Percentiles rank a stretch among this genome's conserved stretches.
phyloP scores from a whole-genome alignment of 23 tunicate species.

The Pegea sp. region DNA sequence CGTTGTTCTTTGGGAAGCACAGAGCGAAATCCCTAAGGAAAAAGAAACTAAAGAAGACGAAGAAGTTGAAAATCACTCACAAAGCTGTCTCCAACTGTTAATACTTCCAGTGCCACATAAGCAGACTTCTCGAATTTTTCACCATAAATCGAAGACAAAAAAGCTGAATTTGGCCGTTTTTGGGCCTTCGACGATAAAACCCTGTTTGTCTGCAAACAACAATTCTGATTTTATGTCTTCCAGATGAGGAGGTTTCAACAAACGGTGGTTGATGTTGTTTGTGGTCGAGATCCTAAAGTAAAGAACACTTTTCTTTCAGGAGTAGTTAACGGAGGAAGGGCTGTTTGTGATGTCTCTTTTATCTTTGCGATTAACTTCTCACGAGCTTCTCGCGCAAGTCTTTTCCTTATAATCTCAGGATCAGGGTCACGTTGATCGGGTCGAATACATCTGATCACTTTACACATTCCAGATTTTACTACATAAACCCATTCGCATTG shows the following conservation, averaged over 20 bases:
- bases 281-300: conserved; percentile 11
- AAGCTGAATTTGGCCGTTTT: conserved; percentile 17
- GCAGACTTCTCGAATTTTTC: conserved; percentile 25
- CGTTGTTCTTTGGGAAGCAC: conserved; percentile 80
- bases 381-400: conserved; percentile 44
- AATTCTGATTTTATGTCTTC: too few relatives aligned
- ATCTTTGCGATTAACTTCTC: conserved; percentile 31
- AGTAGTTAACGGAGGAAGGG: not conserved
- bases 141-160: conserved; percentile 64
- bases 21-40: conserved; percentile 68
- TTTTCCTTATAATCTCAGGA: conserved; percentile 16
- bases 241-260: too few relatives aligned
- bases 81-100: conserved; percentile 67
- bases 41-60: not conserved
- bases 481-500: conserved; percentile 83
- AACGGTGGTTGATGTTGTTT: conserved; percentile 17
- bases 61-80: conserved; percentile 14
- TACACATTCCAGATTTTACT: conserved; percentile 75
- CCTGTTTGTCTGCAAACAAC: too few relatives aligned
- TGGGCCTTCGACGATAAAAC: not conserved
- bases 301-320: not conserved
- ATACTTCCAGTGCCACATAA: conserved; percentile 76
- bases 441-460: conserved; percentile 72
- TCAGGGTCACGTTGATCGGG: conserved; percentile 74
- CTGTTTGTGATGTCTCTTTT: too few relatives aligned